These are phyloP conservation scores for Trissonchulus latispiculum DNA, from an alignment of 2,888 invertebrate species.

Conservation along the genomic window DNA sequence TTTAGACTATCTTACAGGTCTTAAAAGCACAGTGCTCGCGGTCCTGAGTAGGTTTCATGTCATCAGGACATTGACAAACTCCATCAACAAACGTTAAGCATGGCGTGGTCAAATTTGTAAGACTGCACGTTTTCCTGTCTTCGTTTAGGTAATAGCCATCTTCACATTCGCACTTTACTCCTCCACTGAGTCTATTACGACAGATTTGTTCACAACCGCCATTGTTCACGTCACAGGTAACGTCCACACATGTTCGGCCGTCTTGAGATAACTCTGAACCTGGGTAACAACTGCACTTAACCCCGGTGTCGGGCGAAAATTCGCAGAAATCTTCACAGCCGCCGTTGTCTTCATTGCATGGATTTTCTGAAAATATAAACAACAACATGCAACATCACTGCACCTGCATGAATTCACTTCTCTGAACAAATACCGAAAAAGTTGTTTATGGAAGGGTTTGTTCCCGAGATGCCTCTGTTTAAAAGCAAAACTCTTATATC, in stretches of 20 bases:
- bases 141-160: neutral
- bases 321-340: constrained; percentile 8
- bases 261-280: neutral
- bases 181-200: neutral
- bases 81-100: neutral
- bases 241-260: neutral
- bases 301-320: neutral
- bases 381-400: no score
- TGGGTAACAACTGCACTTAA: neutral
- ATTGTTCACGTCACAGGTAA: neutral
- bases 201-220: constrained; percentile 15
- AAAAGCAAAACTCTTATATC: no score
- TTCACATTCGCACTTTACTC: neutral
- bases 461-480: no score
- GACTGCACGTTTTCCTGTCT: neutral
- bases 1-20: no score
- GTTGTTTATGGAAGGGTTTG: no score
- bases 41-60: neutral
- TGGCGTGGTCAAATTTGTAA: neutral
- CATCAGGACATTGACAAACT: neutral
- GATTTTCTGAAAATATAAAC: neutral
- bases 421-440: no score
- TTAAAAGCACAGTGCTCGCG: no score
- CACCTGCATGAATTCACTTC: no score
- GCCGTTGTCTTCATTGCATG: constrained; percentile 4